Percentiles rank a stretch among this genome's conserved stretches.
Conservation (phyloP, 2,888 invertebrate genomes). For the Blastobasis lacticolella region DNA sequence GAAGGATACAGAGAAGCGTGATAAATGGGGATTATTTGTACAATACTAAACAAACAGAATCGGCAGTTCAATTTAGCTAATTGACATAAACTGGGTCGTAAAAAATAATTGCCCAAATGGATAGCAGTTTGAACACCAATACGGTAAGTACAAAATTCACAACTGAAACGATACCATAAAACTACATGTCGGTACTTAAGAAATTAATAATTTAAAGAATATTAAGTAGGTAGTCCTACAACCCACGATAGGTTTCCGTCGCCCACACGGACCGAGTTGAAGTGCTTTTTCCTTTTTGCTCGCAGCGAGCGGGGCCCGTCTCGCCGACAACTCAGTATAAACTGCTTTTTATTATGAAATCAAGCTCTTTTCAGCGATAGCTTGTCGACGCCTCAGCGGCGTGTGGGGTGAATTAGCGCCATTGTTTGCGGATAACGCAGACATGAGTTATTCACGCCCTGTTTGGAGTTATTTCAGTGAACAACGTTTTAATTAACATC, state of each 20-base stretch:
- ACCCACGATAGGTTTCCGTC: background rate
- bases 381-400: conserved; percentile 29
- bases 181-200: too few species aligned
- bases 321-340: conserved; percentile 35
- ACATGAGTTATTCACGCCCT: conserved; percentile 2
- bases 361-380: conserved; percentile 36
- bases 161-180: too few species aligned
- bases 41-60: too few species aligned
- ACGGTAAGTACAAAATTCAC: too few species aligned
- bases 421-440: conserved; percentile 21
- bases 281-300: conserved; percentile 29
- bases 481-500: too few species aligned
- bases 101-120: too few species aligned
- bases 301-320: conserved; percentile 23
- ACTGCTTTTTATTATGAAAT: conserved; percentile 55
- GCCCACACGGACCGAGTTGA: background rate
- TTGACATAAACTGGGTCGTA: too few species aligned
- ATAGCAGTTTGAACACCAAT: too few species aligned
- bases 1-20: too few species aligned
- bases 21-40: too few species aligned
- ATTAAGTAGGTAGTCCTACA: background rate
- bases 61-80: too few species aligned
- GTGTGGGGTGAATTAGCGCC: conserved; percentile 33
- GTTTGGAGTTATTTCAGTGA: background rate
- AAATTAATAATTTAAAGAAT: too few species aligned